Percentiles rank a stretch among this genome's conserved stretches.
phyloP scores from a whole-genome alignment of 1,140 invertebrate species.

The Pseudomyrmex dendroicus region DNA sequence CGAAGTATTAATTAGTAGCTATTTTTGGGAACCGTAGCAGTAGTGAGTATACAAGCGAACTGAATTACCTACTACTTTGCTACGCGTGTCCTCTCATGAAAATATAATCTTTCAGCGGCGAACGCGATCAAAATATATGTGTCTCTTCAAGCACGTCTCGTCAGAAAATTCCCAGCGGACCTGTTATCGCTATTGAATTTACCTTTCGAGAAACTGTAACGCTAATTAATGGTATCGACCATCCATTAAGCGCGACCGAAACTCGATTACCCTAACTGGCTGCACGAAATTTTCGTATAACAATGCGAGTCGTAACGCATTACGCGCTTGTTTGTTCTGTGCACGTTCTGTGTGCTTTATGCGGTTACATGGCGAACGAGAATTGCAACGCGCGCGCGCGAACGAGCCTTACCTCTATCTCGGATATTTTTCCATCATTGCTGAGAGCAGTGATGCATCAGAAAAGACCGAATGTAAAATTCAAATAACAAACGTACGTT shows the following conservation, averaged over 20 bases:
- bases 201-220: constrained; percentile 42
- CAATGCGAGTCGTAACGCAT: not conserved
- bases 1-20: constrained; percentile 5
- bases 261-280: constrained; percentile 28
- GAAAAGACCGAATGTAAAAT: constrained; percentile 18
- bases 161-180: too few relatives aligned
- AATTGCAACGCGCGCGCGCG: too few relatives aligned
- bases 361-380: not conserved
- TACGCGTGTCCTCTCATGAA: constrained; percentile 8
- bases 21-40: not conserved
- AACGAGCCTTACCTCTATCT: constrained; percentile 2
- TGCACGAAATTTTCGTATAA: constrained; percentile 24
- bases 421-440: not conserved
- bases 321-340: not conserved
- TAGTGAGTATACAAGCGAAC: constrained; percentile 2
- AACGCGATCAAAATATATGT: not conserved
- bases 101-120: not conserved
- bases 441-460: not conserved
- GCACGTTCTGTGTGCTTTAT: not conserved
- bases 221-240: constrained; percentile 51
- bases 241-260: constrained; percentile 54
- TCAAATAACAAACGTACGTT: not conserved
- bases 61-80: constrained; percentile 14
- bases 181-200: constrained; percentile 43
- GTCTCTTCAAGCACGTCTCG: constrained; percentile 9